A percentile compares a stretch with the other conserved stretches of the same genome.
Evolutionary conservation across 2,888 invertebrate species (phyloP).

Genomic region (Acrobasis suavella): DNA sequence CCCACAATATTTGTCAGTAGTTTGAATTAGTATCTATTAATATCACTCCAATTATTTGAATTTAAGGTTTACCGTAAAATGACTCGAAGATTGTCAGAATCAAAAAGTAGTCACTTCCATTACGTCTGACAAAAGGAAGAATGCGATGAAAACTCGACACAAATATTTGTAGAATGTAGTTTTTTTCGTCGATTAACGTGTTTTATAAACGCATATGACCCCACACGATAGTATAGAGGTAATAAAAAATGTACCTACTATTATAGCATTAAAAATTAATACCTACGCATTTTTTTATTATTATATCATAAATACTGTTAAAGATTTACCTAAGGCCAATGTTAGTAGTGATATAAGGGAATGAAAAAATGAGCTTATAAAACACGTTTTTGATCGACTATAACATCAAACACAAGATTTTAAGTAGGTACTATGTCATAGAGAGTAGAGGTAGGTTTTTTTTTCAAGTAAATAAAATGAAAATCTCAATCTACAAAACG

Average conservation of each 20-base stretch:
- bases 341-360: too few species aligned
- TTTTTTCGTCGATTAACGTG: not conserved
- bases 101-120: constrained; percentile 59
- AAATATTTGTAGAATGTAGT: not conserved
- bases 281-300: too few species aligned
- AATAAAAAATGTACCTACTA: too few species aligned
- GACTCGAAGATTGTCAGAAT: constrained; percentile 36
- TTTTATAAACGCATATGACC: not conserved
- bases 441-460: too few species aligned
- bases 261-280: too few species aligned
- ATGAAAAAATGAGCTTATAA: too few species aligned
- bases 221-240: too few species aligned
- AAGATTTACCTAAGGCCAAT: too few species aligned
- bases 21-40: not conserved
- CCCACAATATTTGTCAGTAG: not conserved
- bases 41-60: constrained; percentile 34
- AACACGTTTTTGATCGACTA: too few species aligned
- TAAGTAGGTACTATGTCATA: too few species aligned
- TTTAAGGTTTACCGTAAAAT: constrained; percentile 47
- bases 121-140: constrained; percentile 58
- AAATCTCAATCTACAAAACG: not conserved
- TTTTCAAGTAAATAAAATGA: not conserved
- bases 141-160: not conserved
- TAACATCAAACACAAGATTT: too few species aligned
- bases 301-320: too few species aligned